phyloP scores from a whole-genome alignment of 2,113 vertebrate species.

The Entomyzon cyanotis region DNA sequence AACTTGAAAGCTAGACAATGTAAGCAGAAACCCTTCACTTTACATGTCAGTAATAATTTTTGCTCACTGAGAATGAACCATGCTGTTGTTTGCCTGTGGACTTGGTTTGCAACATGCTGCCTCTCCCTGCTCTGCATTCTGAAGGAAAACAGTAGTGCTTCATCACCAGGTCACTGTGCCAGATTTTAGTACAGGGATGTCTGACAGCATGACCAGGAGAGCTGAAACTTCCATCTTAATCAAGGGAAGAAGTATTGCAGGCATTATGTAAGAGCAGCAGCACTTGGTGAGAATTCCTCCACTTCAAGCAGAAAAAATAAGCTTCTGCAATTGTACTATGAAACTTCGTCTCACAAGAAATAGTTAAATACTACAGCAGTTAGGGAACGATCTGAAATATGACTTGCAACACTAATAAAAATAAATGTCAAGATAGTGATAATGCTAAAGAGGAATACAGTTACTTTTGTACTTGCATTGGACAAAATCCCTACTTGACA shows the following conservation, averaged over 20 bases:
- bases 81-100: background rate
- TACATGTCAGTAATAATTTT: background rate
- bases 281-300: background rate
- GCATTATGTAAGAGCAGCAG: background rate
- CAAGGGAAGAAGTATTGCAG: background rate
- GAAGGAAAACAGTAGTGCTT: background rate
- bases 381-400: conserved; percentile 9
- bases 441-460: conserved; percentile 27
- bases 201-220: background rate
- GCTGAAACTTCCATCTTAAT: background rate
- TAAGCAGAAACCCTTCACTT: background rate
- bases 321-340: background rate
- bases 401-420: conserved; percentile 29
- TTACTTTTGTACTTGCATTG: conserved; percentile 43
- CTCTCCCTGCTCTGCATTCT: background rate
- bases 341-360: conserved; percentile 4
- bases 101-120: background rate
- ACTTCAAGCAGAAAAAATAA: background rate
- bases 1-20: background rate
- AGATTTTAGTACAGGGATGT: background rate
- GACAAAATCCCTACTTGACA: conserved; percentile 47
- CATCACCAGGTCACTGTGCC: background rate
- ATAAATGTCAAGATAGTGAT: conserved; percentile 46
- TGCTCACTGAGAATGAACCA: background rate
- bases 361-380: conserved; percentile 32